Percentiles rank a stretch among this genome's conserved stretches.
Evolutionary conservation across 2,113 vertebrate genomes (phyloP).

Genomic region (Orientallactaga bullata): DNA sequence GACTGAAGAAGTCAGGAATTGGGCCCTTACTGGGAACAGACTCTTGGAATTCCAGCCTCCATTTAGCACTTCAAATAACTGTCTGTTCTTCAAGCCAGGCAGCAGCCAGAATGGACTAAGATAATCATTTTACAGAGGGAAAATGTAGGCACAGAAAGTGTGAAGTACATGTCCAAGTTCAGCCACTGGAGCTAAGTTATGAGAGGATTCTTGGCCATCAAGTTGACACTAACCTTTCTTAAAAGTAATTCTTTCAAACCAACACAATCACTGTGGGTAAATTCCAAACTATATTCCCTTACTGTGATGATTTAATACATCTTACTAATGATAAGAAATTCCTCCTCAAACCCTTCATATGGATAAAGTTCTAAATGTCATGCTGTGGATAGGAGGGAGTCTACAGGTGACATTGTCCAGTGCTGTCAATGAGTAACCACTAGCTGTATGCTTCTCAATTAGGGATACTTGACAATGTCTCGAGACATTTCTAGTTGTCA

Average conservation of each 20-base stretch:
- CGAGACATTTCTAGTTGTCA: not conserved
- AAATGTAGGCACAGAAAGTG: not conserved
- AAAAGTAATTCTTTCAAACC: constrained; percentile 1
- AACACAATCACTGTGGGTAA: not conserved
- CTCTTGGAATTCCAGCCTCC: not conserved
- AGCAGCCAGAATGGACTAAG: not conserved
- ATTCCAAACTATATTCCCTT: not conserved
- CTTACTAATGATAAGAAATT: not conserved
- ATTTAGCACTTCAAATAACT: not conserved
- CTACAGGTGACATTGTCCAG: not conserved
- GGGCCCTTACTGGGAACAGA: not conserved
- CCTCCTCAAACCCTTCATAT: not conserved
- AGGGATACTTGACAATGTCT: not conserved
- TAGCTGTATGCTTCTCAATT: not conserved
- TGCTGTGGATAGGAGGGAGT: not conserved
- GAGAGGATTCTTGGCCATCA: not conserved
- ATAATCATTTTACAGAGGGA: not conserved
- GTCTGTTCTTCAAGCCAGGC: not conserved
- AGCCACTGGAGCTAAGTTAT: not conserved
- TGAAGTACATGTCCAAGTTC: not conserved
- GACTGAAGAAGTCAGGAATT: not conserved
- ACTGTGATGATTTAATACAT: not conserved
- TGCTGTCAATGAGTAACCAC: not conserved
- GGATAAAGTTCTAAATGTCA: constrained; percentile 21
- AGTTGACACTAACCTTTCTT: not conserved